Percentiles rank a stretch among this genome's conserved stretches.
Evolutionary conservation across 1,140 invertebrate genomes (phyloP).

Genomic region (Vanessa atalanta): DNA sequence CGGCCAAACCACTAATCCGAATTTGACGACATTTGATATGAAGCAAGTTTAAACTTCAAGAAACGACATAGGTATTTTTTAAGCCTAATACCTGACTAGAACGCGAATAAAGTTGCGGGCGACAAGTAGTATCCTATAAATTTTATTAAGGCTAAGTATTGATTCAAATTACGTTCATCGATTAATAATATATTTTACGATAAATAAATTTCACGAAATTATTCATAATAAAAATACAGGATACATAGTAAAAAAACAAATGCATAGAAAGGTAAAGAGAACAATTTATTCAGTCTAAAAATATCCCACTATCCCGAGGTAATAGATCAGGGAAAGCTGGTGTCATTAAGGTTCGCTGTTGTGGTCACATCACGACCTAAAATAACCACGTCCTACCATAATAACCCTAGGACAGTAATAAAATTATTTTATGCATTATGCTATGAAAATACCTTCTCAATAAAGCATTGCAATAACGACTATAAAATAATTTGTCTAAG

Average conservation of each 20-base stretch:
- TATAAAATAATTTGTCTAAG: constrained; percentile 23
- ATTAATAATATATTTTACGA: too few relatives aligned
- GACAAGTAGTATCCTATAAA: too few relatives aligned
- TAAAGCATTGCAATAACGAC: constrained; percentile 22
- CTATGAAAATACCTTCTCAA: constrained; percentile 39
- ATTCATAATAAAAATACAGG: too few relatives aligned
- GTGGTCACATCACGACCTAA: constrained; percentile 45
- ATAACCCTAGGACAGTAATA: constrained; percentile 51
- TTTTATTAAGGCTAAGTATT: too few relatives aligned
- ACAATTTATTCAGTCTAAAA: constrained; percentile 26
- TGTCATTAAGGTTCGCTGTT: constrained; percentile 47
- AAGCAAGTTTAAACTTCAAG: too few relatives aligned
- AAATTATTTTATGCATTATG: constrained; percentile 50
- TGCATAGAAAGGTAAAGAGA: not conserved
- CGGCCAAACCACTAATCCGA: too few relatives aligned
- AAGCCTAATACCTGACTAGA: too few relatives aligned
- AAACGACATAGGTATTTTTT: too few relatives aligned
- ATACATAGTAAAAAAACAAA: not conserved
- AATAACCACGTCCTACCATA: constrained; percentile 53
- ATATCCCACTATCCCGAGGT: constrained; percentile 17
- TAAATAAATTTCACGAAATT: too few relatives aligned
- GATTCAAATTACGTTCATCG: too few relatives aligned
- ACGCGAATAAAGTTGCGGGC: too few relatives aligned
- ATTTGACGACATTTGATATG: too few relatives aligned
- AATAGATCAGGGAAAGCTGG: constrained; percentile 23